Base-by-base conservation (phyloP, 92 coral and sea anemone species). In the Umimayanthus chanpuru region DNA sequence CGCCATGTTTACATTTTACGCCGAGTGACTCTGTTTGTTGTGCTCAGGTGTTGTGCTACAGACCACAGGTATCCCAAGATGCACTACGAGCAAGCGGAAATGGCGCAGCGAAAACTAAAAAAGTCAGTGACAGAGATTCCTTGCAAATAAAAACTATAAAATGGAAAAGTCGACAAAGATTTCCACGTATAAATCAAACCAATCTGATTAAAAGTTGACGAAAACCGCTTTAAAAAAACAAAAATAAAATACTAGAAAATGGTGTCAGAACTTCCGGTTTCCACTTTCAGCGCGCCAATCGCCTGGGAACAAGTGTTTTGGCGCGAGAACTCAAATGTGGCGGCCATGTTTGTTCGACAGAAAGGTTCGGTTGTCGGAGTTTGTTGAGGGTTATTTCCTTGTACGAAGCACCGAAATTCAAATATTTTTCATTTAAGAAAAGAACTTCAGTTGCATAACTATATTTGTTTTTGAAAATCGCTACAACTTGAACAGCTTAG, bases 1-100 rank as follows among this genome's bases (percentile, higher is more conserved):
- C 91, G 98, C 98, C 98, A 95, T 95, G 98, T 95, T 95, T 93
- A 95, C 98, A 93, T 94, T 93, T 67, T 30, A 26, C 40, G 65
- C 15, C 76, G 47, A 77, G 28, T 41, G 36, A 61, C 90, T 90
- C 88, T 76, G 80, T 78, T 82, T 68, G n/a, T 88, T 12, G 16
- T 41, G 39, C 36, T 2, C 2, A n/a, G n/a, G 36, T 80, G 90
- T 88, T 85, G 66, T 68, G 80, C 80, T 39, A 16, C 53, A 73
- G 79, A 39, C 79, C 32, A 75, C 49, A 75, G 68, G 25, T 61
- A 61, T 23, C 87, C 87, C 87, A 70, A 0, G 65, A 83, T 43
- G 73, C 79, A 44, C 67, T 77, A 85, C 25, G 89, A 43, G 87
- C 56, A 81, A 90, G 93, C 93, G 93, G 90, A 71, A 56, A 25